These are phyloP conservation scores for Dendrocincla tyrannina DNA, from an alignment of 2,797 vertebrate genomes.

Conservation along the genomic window DNA sequence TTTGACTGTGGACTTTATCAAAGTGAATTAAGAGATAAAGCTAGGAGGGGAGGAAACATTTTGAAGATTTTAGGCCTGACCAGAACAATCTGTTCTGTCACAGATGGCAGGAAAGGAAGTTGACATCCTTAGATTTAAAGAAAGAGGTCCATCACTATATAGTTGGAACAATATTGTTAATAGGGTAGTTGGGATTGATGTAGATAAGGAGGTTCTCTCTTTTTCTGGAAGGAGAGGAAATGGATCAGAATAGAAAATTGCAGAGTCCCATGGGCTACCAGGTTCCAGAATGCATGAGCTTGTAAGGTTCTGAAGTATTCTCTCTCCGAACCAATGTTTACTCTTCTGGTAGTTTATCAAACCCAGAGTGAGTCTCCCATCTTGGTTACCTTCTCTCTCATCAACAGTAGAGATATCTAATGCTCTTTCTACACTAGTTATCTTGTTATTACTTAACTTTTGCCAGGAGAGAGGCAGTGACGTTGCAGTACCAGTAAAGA, in stretches of 20 bases:
- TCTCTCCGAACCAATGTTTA: background rate
- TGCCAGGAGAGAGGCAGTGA: background rate
- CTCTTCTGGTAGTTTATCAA: background rate
- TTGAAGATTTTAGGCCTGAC: background rate
- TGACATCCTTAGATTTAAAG: background rate
- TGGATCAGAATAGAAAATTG: background rate
- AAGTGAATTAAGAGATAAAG: background rate
- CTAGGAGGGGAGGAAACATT: background rate
- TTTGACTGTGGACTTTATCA: background rate
- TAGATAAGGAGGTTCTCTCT: background rate
- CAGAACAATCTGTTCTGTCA: background rate
- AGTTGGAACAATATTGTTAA: background rate
- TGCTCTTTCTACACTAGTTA: background rate
- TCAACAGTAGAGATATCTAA: background rate
- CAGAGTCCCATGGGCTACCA: background rate
- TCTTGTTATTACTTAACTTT: background rate
- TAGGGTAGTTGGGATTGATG: background rate
- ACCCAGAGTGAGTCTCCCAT: background rate
- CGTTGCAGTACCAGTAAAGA: background rate
- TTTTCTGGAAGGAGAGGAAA: background rate
- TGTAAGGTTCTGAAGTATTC: background rate
- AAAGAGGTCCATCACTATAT: background rate
- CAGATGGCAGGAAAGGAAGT: background rate
- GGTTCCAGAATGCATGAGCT: background rate
- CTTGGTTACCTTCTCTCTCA: background rate